phyloP scores from a whole-genome alignment of 2,113 vertebrate genomes.

The Sylvilagus bachmani region DNA sequence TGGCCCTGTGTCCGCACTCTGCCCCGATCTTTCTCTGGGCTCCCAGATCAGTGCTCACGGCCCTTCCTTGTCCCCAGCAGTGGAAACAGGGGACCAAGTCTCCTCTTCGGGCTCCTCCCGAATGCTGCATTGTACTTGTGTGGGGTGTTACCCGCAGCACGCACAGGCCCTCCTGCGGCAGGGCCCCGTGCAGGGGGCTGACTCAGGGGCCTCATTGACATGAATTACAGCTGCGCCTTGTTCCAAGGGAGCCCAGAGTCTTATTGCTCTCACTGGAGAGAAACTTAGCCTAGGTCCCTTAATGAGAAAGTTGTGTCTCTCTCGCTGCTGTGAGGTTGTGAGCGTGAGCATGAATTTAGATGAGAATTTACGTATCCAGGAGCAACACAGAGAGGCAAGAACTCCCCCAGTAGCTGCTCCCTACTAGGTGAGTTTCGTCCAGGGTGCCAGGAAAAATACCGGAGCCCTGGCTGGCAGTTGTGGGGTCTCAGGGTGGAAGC shows the following conservation, averaged over 20 bases:
- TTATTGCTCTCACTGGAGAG: conserved; percentile 78
- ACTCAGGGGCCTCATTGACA: conserved; percentile 86
- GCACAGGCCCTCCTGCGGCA: not conserved
- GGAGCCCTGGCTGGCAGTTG: not conserved
- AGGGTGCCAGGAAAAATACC: not conserved
- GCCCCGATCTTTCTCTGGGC: not conserved
- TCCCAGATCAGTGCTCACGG: not conserved
- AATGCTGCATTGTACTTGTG: not conserved
- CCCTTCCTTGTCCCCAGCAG: not conserved
- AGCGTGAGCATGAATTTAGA: conserved; percentile 93
- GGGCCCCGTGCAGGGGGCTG: not conserved
- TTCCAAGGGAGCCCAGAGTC: conserved; percentile 74
- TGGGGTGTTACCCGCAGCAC: not conserved
- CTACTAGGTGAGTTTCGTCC: not conserved
- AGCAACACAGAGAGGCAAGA: conserved; percentile 10
- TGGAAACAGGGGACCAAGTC: not conserved
- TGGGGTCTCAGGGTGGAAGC: not conserved
- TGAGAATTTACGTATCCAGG: conserved; percentile 86
- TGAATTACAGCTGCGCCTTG: conserved; percentile 87
- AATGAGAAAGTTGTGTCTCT: conserved; percentile 84
- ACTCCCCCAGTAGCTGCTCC: not conserved
- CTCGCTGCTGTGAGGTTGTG: conserved; percentile 79
- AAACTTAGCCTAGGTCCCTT: conserved; percentile 81
- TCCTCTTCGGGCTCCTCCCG: not conserved
- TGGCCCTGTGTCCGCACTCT: too few relatives aligned